Conservation (phyloP, 2,797 vertebrate genomes). For the Pelodytes ibericus region DNA sequence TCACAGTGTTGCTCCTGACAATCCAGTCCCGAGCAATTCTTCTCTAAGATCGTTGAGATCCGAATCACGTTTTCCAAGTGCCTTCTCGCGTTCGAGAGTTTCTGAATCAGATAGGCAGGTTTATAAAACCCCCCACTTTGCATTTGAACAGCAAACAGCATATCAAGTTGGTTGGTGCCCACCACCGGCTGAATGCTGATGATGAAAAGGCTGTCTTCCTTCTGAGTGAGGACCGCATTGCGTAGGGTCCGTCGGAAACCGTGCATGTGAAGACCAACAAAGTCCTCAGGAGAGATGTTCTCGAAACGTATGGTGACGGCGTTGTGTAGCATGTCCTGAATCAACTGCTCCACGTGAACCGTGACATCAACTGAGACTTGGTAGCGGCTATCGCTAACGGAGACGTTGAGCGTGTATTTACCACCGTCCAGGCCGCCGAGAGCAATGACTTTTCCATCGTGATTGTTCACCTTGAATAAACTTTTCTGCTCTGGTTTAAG, state of each 20-base stretch:
- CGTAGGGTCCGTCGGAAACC: conserved; percentile 82
- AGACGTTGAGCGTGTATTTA: conserved; percentile 90
- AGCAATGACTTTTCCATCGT: conserved; percentile 92
- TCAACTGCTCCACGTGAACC: conserved; percentile 88
- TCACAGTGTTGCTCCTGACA: conserved; percentile 93
- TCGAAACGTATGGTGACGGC: conserved; percentile 94
- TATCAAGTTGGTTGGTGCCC: conserved; percentile 87
- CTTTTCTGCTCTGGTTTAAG: conserved; percentile 90
- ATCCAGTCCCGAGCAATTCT: conserved; percentile 94
- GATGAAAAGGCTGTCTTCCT: conserved; percentile 85
- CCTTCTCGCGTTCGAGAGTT: conserved; percentile 85
- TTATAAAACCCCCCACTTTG: conserved; percentile 84
- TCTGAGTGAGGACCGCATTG: conserved; percentile 80
- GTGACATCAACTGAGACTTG: conserved; percentile 87
- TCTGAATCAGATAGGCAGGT: conserved; percentile 93
- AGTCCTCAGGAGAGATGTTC: conserved; percentile 87
- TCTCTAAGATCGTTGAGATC: conserved; percentile 91
- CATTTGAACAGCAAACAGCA: conserved; percentile 89
- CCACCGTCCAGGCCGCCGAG: conserved; percentile 90
- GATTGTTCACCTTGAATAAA: conserved; percentile 92
- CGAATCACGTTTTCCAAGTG: conserved; percentile 89
- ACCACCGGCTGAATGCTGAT: conserved; percentile 93
- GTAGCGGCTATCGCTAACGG: conserved; percentile 92
- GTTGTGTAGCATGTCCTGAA: conserved; percentile 86
- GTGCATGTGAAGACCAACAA: conserved; percentile 87